Conservation (phyloP, 2,888 invertebrate genomes). For the Tryphoninae sp. region DNA sequence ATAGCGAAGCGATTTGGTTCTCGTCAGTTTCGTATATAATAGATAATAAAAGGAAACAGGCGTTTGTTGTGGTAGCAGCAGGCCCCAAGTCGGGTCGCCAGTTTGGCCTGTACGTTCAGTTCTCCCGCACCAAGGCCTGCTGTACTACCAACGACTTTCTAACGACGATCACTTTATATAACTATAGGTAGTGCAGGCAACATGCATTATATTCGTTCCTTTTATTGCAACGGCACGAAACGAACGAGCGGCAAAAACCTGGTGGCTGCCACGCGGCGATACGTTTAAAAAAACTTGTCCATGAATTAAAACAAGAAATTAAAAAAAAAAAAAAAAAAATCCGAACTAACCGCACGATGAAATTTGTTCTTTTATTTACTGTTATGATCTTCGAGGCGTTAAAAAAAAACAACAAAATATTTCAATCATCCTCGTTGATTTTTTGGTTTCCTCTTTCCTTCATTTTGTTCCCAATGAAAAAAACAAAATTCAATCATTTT, state of each 20-base stretch:
- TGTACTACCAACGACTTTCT: conserved; percentile 71
- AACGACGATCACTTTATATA: conserved; percentile 75
- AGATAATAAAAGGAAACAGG: conserved; percentile 65
- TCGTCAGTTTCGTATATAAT: not conserved
- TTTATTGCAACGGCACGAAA: conserved; percentile 63
- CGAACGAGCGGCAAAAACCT: conserved; percentile 49
- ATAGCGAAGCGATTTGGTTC: conserved; percentile 7
- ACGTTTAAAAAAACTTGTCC: too few relatives aligned
- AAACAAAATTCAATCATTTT: conserved; percentile 22
- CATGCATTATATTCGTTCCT: conserved; percentile 78
- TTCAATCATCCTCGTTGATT: not conserved
- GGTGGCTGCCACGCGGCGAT: conserved; percentile 9
- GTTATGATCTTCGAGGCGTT: too few relatives aligned
- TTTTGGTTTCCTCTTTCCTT: not conserved
- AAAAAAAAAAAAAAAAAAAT: not conserved
- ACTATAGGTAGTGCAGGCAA: conserved; percentile 60
- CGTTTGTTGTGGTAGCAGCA: conserved; percentile 51
- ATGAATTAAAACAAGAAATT: not conserved
- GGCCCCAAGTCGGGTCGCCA: conserved; percentile 4
- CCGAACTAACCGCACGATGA: not conserved
- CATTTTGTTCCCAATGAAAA: conserved; percentile 36
- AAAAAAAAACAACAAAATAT: too few relatives aligned
- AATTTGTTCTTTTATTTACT: too few relatives aligned
- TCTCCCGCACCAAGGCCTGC: conserved; percentile 70
- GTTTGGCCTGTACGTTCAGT: conserved; percentile 50